A percentile compares a stretch with the other conserved stretches of the same genome.
Conservation (phyloP, 2,797 vertebrate genomes). For the Pseudocheirus occidentalis region DNA sequence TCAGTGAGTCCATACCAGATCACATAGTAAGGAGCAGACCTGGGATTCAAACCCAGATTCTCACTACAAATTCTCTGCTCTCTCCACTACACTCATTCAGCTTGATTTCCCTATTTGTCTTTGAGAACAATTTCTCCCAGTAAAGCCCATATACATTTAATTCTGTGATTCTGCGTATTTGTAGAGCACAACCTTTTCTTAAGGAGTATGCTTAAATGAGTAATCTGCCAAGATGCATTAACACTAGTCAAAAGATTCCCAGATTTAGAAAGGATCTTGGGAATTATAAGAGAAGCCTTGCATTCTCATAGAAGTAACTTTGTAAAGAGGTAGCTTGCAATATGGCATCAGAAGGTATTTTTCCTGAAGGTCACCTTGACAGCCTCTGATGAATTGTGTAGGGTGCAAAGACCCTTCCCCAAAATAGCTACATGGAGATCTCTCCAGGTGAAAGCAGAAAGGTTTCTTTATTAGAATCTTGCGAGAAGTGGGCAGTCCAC, state of each 20-base stretch:
- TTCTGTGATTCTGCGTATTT: too few relatives aligned
- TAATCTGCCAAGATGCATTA: neutral
- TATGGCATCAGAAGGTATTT: neutral
- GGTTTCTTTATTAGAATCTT: too few relatives aligned
- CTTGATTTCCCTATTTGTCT: neutral
- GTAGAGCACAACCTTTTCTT: neutral
- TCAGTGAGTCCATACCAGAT: neutral
- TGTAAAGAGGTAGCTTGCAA: neutral
- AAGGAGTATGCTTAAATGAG: neutral
- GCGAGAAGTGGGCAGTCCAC: too few relatives aligned
- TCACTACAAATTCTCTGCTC: neutral
- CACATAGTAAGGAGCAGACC: neutral
- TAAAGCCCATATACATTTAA: neutral
- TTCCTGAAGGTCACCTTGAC: neutral
- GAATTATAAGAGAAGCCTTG: neutral
- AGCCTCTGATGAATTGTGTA: neutral
- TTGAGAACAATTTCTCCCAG: neutral
- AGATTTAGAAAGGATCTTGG: neutral
- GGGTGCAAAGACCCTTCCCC: too few relatives aligned
- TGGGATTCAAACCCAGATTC: neutral
- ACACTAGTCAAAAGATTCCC: neutral
- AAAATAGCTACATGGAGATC: too few relatives aligned
- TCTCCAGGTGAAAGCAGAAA: too few relatives aligned
- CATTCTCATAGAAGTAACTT: neutral
- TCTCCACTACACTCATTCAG: neutral